A percentile compares a stretch with the other conserved stretches of the same genome.
Conservation (phyloP, 2,888 invertebrate genomes). For the Papilio gigon region DNA sequence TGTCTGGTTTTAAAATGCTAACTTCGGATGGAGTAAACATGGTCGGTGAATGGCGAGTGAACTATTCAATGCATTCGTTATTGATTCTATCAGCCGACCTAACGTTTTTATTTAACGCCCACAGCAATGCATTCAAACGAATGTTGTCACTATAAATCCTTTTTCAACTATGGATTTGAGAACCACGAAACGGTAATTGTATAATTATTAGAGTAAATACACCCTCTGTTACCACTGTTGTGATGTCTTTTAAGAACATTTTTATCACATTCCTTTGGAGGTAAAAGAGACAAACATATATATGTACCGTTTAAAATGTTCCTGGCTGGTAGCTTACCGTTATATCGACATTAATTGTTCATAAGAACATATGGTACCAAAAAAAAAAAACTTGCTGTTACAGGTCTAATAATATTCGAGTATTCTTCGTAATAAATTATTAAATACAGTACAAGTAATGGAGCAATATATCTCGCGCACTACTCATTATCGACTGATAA, state of each 20-base stretch:
- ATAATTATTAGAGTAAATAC: too few relatives aligned
- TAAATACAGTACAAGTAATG: slow-evolving; percentile 34
- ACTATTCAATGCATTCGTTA: slow-evolving; percentile 74
- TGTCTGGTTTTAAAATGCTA: slow-evolving; percentile 34
- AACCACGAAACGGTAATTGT: too few relatives aligned
- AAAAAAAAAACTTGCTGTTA: too few relatives aligned
- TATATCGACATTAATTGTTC: too few relatives aligned
- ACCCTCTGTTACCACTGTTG: too few relatives aligned
- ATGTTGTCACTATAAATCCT: not conserved
- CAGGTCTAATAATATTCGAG: not conserved
- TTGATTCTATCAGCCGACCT: slow-evolving; percentile 60
- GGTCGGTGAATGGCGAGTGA: slow-evolving; percentile 48
- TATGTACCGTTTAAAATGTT: too few relatives aligned
- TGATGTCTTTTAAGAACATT: too few relatives aligned
- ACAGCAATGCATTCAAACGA: not conserved
- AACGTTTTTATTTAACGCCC: slow-evolving; percentile 55
- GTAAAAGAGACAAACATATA: too few relatives aligned
- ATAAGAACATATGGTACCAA: too few relatives aligned
- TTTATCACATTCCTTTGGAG: too few relatives aligned
- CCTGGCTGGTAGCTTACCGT: too few relatives aligned
- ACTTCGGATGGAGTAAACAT: slow-evolving; percentile 48
- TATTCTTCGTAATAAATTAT: slow-evolving; percentile 53
- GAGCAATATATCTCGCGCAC: slow-evolving; percentile 19
- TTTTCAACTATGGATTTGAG: not conserved
- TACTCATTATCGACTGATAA: slow-evolving; percentile 30